Percentiles rank a stretch among this genome's conserved stretches.
These are phyloP conservation scores for Chrysoperla carnea DNA, from an alignment of 1,140 invertebrate genomes.

Conservation along the genomic window DNA sequence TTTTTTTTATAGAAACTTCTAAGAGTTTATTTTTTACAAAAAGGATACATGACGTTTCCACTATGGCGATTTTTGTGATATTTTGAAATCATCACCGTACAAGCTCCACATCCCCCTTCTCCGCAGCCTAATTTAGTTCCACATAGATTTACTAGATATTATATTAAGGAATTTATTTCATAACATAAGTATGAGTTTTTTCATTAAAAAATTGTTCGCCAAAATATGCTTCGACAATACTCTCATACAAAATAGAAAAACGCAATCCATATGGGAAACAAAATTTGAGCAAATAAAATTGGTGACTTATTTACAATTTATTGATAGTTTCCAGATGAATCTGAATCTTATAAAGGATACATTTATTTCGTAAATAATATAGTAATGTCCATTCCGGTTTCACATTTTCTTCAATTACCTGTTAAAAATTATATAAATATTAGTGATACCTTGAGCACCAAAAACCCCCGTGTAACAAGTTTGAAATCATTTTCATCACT, in stretches of 20 bases:
- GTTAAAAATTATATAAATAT: too few relatives aligned
- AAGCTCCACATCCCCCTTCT: conserved; percentile 39
- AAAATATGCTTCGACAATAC: too few relatives aligned
- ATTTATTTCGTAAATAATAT: conserved; percentile 39
- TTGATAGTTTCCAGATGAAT: too few relatives aligned
- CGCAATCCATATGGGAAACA: too few relatives aligned
- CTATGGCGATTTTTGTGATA: conserved; percentile 22
- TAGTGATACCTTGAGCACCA: too few relatives aligned
- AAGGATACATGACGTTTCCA: conserved; percentile 17
- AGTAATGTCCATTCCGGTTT: conserved; percentile 46
- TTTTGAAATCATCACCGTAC: conserved; percentile 34
- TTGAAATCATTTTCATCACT: too few relatives aligned
- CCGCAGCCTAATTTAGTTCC: conserved; percentile 36
- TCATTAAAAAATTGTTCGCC: too few relatives aligned
- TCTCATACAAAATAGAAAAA: too few relatives aligned
- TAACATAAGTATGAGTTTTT: too few relatives aligned
- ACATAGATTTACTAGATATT: conserved; percentile 23
- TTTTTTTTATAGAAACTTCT: not conserved
- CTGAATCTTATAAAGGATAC: conserved; percentile 31
- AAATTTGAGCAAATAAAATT: not conserved
- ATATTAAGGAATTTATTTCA: too few relatives aligned
- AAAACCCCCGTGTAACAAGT: too few relatives aligned
- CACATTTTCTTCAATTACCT: conserved; percentile 32
- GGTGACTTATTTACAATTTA: too few relatives aligned
- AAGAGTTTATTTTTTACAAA: conserved; percentile 2